Evolutionary conservation across 1,140 invertebrate genomes (phyloP), one percentile per base, ranked within the genome.

Genomic region (Drosophila sulfurigaster): DNA sequence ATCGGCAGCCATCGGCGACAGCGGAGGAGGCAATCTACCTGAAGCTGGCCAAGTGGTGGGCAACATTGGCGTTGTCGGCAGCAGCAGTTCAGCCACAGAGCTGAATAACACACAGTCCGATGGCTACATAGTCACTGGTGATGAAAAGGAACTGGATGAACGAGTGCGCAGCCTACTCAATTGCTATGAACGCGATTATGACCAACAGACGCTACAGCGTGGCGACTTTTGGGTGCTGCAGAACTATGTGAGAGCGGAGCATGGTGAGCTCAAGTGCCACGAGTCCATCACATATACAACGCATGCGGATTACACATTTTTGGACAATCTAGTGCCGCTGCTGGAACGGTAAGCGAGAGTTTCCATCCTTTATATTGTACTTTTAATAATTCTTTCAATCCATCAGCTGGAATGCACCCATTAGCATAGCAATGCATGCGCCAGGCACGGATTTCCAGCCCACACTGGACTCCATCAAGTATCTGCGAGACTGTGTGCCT

Each of bases 271-370:
- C 32, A 92, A 93, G 92, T 98, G 97, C 91, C 96, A 97, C 92
- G 97, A 98, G 92, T 96, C 95, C 67, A 94, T 99, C 41, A 99
- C 98, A 0, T 98, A 98, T 86, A 98, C 97, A 0, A 98, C 98
- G 6, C 98, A 98, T 91, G 97, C 96, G 1, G 97, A 98, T 85
- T 98, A 96, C 91, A 97, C 97, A 58, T 98, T 98, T 93, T 94
- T 98, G 78, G 97, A 98, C 91, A 98, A 99, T 93, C 93, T 98
- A 56, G 95, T 96, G 87, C 96, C 97, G 38, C 93, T 98, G 78
- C 93, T 98, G 75, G 95, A 97, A 85, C 93, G 94, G 94, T 94
- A 78, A 93, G 92, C 59, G 8, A 20, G 8, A 10, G 35, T 49
- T 0, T 5, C 2, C 3, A 15, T n/a, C 25, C 0, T 3, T 20